Conservation (phyloP, 1,140 invertebrate species). For the Dendroctonus ponderosae region DNA sequence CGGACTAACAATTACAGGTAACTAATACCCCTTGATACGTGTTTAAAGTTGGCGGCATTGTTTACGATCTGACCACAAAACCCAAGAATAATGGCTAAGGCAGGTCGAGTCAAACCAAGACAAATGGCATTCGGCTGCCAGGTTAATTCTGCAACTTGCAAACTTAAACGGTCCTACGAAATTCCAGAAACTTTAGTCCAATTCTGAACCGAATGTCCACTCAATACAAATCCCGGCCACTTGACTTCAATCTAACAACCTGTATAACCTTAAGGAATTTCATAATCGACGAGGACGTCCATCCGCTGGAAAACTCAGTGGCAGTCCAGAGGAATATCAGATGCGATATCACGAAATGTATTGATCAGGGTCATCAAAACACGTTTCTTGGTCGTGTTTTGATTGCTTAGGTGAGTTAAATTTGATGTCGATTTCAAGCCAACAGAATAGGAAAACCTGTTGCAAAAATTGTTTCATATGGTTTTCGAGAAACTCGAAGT, state of each 20-base stretch:
- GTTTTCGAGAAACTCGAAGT: too few species aligned
- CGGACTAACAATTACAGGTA: conserved; percentile 49
- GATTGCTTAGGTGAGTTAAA: too few species aligned
- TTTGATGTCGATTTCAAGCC: too few species aligned
- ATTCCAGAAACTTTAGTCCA: conserved; percentile 43
- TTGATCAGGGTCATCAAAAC: too few species aligned
- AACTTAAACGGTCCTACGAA: conserved; percentile 46
- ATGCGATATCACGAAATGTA: too few species aligned
- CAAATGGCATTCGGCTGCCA: conserved; percentile 49
- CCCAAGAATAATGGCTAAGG: conserved; percentile 45
- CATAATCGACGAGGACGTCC: conserved; percentile 35
- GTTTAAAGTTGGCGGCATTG: conserved; percentile 51
- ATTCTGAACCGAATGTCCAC: conserved; percentile 36
- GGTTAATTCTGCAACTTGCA: conserved; percentile 49
- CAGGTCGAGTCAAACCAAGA: conserved; percentile 49
- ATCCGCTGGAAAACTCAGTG: conserved; percentile 10
- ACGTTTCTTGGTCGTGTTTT: too few species aligned
- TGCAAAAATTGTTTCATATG: too few species aligned
- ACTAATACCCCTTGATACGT: conserved; percentile 49
- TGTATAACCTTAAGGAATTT: conserved; percentile 41
- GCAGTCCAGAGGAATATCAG: background rate
- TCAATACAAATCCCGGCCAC: conserved; percentile 42
- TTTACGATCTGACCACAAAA: conserved; percentile 47
- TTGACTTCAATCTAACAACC: conserved; percentile 36
- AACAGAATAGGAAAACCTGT: too few species aligned